These are phyloP conservation scores for Cataglyphis rosenhaueri DNA, from an alignment of 2,888 invertebrate species.

Conservation along the genomic window DNA sequence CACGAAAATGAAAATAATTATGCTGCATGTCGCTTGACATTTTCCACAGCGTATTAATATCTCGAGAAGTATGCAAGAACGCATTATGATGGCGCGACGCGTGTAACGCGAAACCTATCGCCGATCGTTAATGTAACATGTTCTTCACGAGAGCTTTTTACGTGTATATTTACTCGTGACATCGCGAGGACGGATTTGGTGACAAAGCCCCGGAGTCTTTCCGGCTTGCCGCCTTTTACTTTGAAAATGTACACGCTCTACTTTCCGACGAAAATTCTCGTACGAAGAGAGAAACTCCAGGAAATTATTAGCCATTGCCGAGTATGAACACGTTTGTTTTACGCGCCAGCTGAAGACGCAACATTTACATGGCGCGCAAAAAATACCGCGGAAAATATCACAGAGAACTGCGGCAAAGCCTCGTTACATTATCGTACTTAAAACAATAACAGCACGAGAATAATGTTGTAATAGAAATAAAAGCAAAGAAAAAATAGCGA, in stretches of 20 bases:
- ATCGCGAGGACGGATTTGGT: constrained; percentile 56
- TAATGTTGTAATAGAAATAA: neutral
- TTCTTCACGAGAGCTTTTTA: neutral
- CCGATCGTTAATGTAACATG: constrained; percentile 55
- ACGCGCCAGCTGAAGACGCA: neutral
- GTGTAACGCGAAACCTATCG: constrained; percentile 30
- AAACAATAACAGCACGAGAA: neutral
- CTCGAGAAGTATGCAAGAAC: neutral
- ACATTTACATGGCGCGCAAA: constrained; percentile 22
- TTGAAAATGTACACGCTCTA: constrained; percentile 67
- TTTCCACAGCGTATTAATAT: neutral
- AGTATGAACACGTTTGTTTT: neutral
- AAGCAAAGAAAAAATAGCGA: neutral
- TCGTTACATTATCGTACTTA: neutral
- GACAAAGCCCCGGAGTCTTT: constrained; percentile 61
- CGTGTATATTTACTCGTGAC: constrained; percentile 5
- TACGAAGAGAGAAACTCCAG: constrained; percentile 11
- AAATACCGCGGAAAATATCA: neutral
- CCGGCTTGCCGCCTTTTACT: constrained; percentile 59
- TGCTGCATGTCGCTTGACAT: neutral
- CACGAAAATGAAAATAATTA: constrained; percentile 31
- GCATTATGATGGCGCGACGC: constrained; percentile 19
- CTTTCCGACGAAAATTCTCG: constrained; percentile 39
- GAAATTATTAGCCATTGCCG: constrained; percentile 30
- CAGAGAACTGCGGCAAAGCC: neutral